Base-by-base conservation (phyloP, 2,888 invertebrate species). In the Stenolophus ochropezus region DNA sequence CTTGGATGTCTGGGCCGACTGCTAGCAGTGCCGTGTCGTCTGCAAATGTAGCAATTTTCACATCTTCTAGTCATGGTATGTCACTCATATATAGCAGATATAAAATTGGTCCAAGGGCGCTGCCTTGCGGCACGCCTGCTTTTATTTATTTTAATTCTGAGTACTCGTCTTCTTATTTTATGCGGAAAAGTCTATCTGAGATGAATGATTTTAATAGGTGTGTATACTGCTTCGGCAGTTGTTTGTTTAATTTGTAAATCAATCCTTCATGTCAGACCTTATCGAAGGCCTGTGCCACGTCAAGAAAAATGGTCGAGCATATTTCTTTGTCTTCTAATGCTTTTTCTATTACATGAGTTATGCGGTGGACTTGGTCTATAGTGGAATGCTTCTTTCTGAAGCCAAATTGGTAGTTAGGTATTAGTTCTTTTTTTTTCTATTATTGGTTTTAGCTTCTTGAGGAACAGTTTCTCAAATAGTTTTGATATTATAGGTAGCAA, bases 401-500 rank as follows among this genome's bases (percentile, higher is more conserved):
- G 23, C 25, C 33, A 23, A 65, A 33, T 33, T 65, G 65, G 18
- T 65, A 21, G 14, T 20, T 23, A 2, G 25, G 25, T 23, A 58
- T 58, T 21, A 58, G 20, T 53, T 58, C 4, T 65, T 18, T 58
- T 58, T 6, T 2, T 11, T 23, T 58, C 58, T n/a, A 58, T 58
- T 23, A 18, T 18, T n/a, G 61, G 61, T 20, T 27, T 61, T 61
- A 61, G 27, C 20, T 8, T 61, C 18, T 61, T 56, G 6, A 83
- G 65, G 1, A 84, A n/a, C 65, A 84, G 16, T 83, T 83, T 85
- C 56, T 84, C 84, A 18, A 84, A 83, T 14, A 84, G 0, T 65
- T 84, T 85, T 0, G 82, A 84, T 0, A 85, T 18, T 5, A 82
- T 79, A 56, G 83, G 79, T 8, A 85, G 56, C n/a, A 85, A 25